Conservation (phyloP, 2,888 invertebrate species). For the Xylocampa areola region DNA sequence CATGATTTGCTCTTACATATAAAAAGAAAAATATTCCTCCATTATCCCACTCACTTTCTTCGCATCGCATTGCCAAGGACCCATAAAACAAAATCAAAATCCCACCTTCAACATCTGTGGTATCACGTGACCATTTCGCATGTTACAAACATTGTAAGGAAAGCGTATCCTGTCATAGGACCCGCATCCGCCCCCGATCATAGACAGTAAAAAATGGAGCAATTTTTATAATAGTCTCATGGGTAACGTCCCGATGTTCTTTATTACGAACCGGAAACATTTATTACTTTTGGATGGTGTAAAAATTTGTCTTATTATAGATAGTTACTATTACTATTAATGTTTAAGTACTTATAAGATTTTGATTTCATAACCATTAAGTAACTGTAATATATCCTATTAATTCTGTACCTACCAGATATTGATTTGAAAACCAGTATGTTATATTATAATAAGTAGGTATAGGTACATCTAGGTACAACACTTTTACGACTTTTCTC, state of each 20-base stretch:
- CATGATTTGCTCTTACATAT: no score
- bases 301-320: slow-evolving; percentile 69
- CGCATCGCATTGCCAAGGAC: no score
- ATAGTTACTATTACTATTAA: slow-evolving; percentile 17
- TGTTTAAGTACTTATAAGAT: neutral
- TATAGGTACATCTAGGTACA: neutral
- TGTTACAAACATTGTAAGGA: slow-evolving; percentile 80
- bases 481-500: slow-evolving; percentile 22
- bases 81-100: slow-evolving; percentile 56
- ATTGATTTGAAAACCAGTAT: no score
- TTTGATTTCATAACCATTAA: no score
- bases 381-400: no score
- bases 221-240: slow-evolving; percentile 86
- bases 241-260: slow-evolving; percentile 80
- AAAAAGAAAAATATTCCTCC: neutral
- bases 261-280: slow-evolving; percentile 87
- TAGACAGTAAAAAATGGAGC: slow-evolving; percentile 85
- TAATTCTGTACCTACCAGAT: neutral
- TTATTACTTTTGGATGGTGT: slow-evolving; percentile 79
- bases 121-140: slow-evolving; percentile 83
- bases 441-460: neutral
- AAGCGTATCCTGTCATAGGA: slow-evolving; percentile 88
- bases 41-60: no score
- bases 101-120: slow-evolving; percentile 75
- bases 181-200: slow-evolving; percentile 86